A percentile compares a stretch with the other conserved stretches of the same genome.
Evolutionary conservation across 2,113 vertebrate species (phyloP).

Genomic region (Marmota monax): DNA sequence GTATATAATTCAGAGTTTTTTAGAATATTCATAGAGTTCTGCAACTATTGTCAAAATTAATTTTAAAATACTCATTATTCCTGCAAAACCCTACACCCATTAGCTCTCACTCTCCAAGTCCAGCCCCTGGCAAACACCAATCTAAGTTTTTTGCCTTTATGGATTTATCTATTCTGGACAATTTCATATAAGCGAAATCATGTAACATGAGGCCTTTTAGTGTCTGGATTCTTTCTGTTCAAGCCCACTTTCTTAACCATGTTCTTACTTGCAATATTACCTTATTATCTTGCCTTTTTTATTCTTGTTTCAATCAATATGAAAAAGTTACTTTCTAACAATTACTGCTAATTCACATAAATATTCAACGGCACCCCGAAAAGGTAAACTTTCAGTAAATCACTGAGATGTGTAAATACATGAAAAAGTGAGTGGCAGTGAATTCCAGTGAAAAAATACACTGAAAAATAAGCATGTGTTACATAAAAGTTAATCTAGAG

Average conservation of each 20-base stretch:
- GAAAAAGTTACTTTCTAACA: slow-evolving; percentile 44
- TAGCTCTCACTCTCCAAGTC: neutral
- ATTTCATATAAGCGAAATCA: slow-evolving; percentile 36
- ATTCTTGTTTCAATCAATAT: slow-evolving; percentile 18
- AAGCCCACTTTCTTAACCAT: neutral
- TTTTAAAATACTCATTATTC: neutral
- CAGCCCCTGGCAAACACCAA: neutral
- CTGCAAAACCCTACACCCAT: neutral
- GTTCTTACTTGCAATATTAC: neutral
- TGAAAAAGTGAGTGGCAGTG: neutral
- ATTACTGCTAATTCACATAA: slow-evolving; percentile 56
- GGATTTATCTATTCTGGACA: neutral
- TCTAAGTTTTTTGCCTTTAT: neutral
- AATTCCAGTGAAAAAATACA: slow-evolving; percentile 16
- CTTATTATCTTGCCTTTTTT: neutral
- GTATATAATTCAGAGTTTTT: neutral
- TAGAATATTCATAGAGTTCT: neutral
- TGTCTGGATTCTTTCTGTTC: neutral
- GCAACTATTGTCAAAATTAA: neutral
- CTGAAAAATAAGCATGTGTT: neutral
- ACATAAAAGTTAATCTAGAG: slow-evolving; percentile 28
- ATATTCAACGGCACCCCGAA: neutral
- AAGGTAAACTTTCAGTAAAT: slow-evolving; percentile 42
- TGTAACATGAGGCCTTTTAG: neutral
- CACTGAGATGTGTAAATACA: neutral